These are phyloP conservation scores for Microplitis manilae DNA, from an alignment of 2,888 invertebrate species.

Conservation along the genomic window DNA sequence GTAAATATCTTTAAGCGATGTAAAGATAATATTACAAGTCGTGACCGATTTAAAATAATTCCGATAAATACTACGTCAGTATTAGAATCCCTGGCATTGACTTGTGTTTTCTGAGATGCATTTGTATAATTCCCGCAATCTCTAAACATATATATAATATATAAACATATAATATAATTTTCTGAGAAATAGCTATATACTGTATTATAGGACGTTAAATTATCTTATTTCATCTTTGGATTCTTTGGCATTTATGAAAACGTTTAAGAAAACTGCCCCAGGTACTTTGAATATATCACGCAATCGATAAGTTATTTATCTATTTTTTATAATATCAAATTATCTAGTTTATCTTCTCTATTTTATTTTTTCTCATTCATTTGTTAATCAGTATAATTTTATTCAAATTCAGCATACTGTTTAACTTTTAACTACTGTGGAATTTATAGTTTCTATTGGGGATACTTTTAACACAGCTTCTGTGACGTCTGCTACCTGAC, in stretches of 20 bases:
- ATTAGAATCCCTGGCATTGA: slow-evolving; percentile 27
- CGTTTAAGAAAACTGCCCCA: slow-evolving; percentile 35
- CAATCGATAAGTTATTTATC: slow-evolving; percentile 42
- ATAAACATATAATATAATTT: background rate
- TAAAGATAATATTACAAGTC: slow-evolving; percentile 25
- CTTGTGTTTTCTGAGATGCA: slow-evolving; percentile 36
- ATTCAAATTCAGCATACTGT: background rate
- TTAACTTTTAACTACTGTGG: background rate
- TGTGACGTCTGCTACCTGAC: slow-evolving; percentile 45
- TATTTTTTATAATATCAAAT: background rate
- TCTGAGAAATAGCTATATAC: slow-evolving; percentile 28
- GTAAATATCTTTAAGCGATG: slow-evolving; percentile 17
- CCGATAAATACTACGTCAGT: slow-evolving; percentile 31
- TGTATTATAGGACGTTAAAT: slow-evolving; percentile 17
- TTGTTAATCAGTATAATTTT: background rate
- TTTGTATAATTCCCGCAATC: slow-evolving; percentile 41
- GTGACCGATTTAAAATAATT: slow-evolving; percentile 43
- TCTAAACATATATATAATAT: slow-evolving; percentile 26
- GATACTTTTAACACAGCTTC: background rate
- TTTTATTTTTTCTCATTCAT: background rate
- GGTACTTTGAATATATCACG: slow-evolving; percentile 62
- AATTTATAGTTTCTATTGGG: background rate
- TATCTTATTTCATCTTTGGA: slow-evolving; percentile 33
- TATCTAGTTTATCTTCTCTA: background rate
- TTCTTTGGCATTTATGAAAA: slow-evolving; percentile 19